phyloP scores from a whole-genome alignment of 2,888 invertebrate species.

The Oligia strigilis region DNA sequence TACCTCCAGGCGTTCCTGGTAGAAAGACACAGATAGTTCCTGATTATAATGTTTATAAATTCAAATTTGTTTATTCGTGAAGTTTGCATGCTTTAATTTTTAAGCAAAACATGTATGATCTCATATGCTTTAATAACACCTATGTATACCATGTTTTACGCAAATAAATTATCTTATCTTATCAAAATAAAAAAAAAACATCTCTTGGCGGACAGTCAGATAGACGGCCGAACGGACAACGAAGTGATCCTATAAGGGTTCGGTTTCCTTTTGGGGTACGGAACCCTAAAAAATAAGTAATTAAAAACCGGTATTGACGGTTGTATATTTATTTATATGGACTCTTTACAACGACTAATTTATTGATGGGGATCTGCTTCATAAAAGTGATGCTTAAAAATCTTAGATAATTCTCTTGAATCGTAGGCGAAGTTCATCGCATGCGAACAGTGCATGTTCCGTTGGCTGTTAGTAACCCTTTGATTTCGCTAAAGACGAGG shows the following conservation, averaged over 20 bases:
- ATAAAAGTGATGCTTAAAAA: not conserved
- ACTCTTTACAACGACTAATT: not conserved
- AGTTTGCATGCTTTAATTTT: too few relatives aligned
- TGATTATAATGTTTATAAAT: too few relatives aligned
- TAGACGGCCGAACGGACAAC: not conserved
- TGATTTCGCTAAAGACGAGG: too few relatives aligned
- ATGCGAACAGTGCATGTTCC: not conserved
- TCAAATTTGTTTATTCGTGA: too few relatives aligned
- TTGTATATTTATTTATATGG: not conserved
- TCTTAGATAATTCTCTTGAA: not conserved
- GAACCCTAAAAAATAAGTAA: not conserved
- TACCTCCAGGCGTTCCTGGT: not conserved
- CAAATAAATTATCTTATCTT: too few relatives aligned
- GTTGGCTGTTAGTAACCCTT: not conserved
- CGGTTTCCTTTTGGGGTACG: not conserved
- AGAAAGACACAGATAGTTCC: too few relatives aligned
- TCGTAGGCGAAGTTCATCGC: not conserved
- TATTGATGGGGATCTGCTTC: not conserved
- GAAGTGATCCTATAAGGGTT: not conserved
- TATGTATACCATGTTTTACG: too few relatives aligned
- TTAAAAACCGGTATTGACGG: not conserved
- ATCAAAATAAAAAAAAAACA: too few relatives aligned
- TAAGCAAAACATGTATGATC: too few relatives aligned
- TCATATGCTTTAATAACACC: too few relatives aligned
- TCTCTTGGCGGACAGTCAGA: not conserved